Conservation (phyloP, 92 coral and sea anemone genomes). For the Porites cylindrica region DNA sequence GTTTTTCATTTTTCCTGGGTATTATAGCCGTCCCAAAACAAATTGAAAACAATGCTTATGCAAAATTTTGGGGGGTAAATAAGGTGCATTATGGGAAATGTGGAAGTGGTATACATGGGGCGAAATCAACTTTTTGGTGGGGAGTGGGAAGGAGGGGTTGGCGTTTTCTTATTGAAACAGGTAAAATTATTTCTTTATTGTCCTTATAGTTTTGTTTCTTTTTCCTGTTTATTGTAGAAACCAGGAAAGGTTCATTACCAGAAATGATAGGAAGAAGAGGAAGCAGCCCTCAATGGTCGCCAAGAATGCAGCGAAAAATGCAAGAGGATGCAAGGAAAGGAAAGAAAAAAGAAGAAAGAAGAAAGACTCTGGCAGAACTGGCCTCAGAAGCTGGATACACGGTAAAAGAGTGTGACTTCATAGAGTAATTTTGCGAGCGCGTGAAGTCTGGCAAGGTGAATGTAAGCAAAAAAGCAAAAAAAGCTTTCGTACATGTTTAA, state of each 20-base stretch:
- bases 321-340: constrained; percentile 37
- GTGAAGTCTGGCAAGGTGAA: background rate
- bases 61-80: too few species aligned
- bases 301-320: constrained; percentile 76
- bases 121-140: too few species aligned
- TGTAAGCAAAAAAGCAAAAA: too few species aligned
- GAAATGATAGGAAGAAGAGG: background rate
- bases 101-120: too few species aligned
- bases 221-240: background rate
- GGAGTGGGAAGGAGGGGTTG: too few species aligned
- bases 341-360: constrained; percentile 57
- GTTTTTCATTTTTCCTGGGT: too few species aligned
- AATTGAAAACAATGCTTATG: too few species aligned
- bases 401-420: constrained; percentile 20
- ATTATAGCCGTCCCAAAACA: too few species aligned
- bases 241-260: constrained; percentile 23
- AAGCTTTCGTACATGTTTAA: too few species aligned
- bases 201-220: background rate
- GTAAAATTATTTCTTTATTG: too few species aligned
- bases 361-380: constrained; percentile 86
- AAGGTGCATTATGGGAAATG: too few species aligned
- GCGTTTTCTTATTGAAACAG: too few species aligned
- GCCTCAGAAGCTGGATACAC: constrained; percentile 85
- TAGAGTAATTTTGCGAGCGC: background rate
- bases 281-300: constrained; percentile 69